phyloP scores from a whole-genome alignment of 2,888 invertebrate genomes.

The Agrilus cyanescens region DNA sequence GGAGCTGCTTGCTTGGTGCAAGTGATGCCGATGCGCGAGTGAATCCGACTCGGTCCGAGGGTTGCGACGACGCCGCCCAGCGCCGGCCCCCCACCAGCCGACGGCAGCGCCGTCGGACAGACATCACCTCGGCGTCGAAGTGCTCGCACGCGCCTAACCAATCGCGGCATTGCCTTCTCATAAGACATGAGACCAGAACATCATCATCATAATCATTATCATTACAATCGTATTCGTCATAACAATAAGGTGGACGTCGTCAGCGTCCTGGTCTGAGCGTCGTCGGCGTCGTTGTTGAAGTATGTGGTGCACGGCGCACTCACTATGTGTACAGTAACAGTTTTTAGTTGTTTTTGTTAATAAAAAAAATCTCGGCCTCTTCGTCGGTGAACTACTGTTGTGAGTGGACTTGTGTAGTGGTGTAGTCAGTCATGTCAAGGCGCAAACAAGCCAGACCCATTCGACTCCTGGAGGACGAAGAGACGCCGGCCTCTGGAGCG shows the following conservation, averaged over 20 bases:
- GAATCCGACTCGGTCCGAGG: conserved; percentile 31
- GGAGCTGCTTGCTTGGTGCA: conserved; percentile 2
- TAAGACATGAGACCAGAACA: conserved; percentile 15
- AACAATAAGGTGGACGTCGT: too few relatives aligned
- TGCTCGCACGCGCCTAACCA: conserved; percentile 32
- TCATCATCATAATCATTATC: conserved; percentile 17
- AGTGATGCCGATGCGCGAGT: conserved; percentile 20
- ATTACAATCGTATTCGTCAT: conserved; percentile 4
- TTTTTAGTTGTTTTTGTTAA: too few relatives aligned
- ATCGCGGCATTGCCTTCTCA: conserved; percentile 18
- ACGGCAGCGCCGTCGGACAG: conserved; percentile 30
- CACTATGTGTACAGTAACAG: conserved; percentile 4
- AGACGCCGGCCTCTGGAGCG: conserved; percentile 24
- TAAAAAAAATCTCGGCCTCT: too few relatives aligned
- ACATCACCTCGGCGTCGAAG: conserved; percentile 37
- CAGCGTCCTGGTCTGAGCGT: too few relatives aligned
- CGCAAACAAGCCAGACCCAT: conserved; percentile 44
- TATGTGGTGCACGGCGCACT: conserved; percentile 1
- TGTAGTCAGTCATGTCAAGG: conserved; percentile 37
- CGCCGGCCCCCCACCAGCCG: conserved; percentile 28
- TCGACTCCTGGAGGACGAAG: conserved; percentile 40
- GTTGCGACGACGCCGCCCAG: conserved; percentile 34
- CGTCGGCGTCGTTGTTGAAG: background rate
- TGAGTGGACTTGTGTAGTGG: conserved; percentile 11
- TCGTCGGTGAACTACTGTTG: too few relatives aligned